Conservation (phyloP, 1,140 invertebrate genomes). For the Aporrectodea caliginosa region DNA sequence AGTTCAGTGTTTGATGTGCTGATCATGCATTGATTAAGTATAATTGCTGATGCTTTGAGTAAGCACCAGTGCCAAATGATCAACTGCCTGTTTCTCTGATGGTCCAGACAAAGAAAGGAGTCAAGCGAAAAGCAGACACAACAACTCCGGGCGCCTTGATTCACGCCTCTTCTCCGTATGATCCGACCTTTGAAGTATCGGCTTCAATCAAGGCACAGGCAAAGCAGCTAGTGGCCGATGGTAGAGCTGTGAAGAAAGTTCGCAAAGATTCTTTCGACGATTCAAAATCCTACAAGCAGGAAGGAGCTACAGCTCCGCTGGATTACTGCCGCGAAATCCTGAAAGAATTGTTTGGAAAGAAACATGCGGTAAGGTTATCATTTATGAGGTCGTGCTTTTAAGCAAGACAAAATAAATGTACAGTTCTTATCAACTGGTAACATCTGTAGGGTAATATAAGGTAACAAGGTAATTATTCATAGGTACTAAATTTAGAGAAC, state of each 20-base stretch:
- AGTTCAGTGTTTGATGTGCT: too few relatives aligned
- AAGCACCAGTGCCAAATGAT: too few relatives aligned
- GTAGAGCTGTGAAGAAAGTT: constrained; percentile 90
- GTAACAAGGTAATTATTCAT: too few relatives aligned
- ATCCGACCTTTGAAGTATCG: constrained; percentile 32
- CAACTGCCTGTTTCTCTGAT: too few relatives aligned
- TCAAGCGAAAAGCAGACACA: constrained; percentile 98
- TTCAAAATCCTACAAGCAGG: constrained; percentile 50
- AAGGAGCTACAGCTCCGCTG: constrained; percentile 58
- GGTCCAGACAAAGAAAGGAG: constrained; percentile 79
- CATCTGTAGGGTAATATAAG: too few relatives aligned
- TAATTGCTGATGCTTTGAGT: too few relatives aligned
- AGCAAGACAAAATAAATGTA: too few relatives aligned
- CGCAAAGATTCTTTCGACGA: constrained; percentile 63
- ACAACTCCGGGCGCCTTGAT: constrained; percentile 65
- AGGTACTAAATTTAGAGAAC: too few relatives aligned
- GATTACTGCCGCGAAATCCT: constrained; percentile 92
- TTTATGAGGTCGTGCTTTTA: too few relatives aligned
- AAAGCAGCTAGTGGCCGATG: constrained; percentile 84
- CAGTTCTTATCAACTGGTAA: too few relatives aligned
- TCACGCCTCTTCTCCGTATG: constrained; percentile 32
- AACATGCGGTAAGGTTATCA: constrained; percentile 75
- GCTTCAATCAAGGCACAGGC: constrained; percentile 71
- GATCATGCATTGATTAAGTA: too few relatives aligned
- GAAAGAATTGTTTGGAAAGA: constrained; percentile 91